Conservation (phyloP, 2,113 vertebrate species). For the Speoplatyrhinus poulsoni region DNA sequence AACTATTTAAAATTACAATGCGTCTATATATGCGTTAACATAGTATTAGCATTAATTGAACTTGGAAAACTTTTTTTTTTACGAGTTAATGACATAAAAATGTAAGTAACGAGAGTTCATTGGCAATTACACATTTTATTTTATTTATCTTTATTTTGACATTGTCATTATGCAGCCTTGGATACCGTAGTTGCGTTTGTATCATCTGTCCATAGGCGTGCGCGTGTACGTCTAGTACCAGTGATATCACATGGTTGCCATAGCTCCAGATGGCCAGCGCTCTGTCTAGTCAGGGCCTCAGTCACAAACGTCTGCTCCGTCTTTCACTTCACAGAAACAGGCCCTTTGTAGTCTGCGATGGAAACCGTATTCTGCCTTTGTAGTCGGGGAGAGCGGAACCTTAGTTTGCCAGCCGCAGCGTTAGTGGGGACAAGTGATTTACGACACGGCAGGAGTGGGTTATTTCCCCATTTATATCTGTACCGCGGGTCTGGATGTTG, state of each 20-base stretch:
- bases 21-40: too few relatives aligned
- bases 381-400: constrained; percentile 49
- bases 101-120: too few relatives aligned
- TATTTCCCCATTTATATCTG: constrained; percentile 38
- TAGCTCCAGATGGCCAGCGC: constrained; percentile 44
- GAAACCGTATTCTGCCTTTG: constrained; percentile 66
- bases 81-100: too few relatives aligned
- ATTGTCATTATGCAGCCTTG: too few relatives aligned
- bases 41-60: too few relatives aligned
- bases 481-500: constrained; percentile 48
- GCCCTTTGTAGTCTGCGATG: constrained; percentile 52
- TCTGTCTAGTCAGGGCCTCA: constrained; percentile 24
- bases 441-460: constrained; percentile 20
- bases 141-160: too few relatives aligned
- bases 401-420: constrained; percentile 53
- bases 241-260: constrained; percentile 24
- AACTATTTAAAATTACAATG: too few relatives aligned
- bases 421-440: constrained; percentile 67
- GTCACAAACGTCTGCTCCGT: constrained; percentile 44
- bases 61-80: too few relatives aligned
- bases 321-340: constrained; percentile 15
- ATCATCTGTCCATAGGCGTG: background rate
- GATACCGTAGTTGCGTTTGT: too few relatives aligned
- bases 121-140: too few relatives aligned
- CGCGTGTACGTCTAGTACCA: too few relatives aligned